Conservation (phyloP, 2,888 invertebrate species). For the Busseola fusca region DNA sequence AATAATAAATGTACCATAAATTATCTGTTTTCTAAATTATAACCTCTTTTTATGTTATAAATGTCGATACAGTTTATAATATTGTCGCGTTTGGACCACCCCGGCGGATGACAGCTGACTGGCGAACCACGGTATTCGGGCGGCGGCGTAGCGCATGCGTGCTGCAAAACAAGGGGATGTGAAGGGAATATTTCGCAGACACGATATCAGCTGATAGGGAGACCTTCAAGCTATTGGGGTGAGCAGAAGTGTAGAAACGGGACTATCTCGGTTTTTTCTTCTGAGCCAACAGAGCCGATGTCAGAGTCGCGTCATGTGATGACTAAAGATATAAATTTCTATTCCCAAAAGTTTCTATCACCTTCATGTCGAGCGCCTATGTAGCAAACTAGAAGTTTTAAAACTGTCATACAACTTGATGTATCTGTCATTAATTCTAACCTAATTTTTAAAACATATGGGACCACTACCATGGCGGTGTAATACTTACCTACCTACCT, state of each 20-base stretch:
- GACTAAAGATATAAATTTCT: neutral
- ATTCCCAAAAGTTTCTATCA: neutral
- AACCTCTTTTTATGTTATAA: constrained; percentile 53
- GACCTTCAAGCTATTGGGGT: constrained; percentile 21
- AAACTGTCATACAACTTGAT: neutral
- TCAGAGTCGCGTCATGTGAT: neutral
- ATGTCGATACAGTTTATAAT: constrained; percentile 39
- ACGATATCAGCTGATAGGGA: constrained; percentile 59
- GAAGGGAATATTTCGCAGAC: constrained; percentile 59
- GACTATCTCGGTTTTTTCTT: neutral
- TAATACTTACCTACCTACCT: neutral
- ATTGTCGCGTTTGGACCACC: constrained; percentile 63
- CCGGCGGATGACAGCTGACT: constrained; percentile 79
- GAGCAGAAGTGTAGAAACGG: neutral
- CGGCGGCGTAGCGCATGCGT: constrained; percentile 73
- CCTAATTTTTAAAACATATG: neutral
- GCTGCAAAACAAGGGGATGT: constrained; percentile 50
- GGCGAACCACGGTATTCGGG: constrained; percentile 58
- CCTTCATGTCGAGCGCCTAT: too few relatives aligned
- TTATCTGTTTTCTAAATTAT: constrained; percentile 25
- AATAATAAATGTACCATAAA: constrained; percentile 7
- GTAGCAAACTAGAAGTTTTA: neutral
- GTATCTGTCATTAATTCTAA: neutral
- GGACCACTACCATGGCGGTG: neutral
- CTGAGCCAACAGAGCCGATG: neutral